Evolutionary conservation across 2,113 vertebrate genomes (phyloP), one percentile per base, ranked within the genome.

Genomic region (rabbit (Oryctolagus cuniculus)): DNA sequence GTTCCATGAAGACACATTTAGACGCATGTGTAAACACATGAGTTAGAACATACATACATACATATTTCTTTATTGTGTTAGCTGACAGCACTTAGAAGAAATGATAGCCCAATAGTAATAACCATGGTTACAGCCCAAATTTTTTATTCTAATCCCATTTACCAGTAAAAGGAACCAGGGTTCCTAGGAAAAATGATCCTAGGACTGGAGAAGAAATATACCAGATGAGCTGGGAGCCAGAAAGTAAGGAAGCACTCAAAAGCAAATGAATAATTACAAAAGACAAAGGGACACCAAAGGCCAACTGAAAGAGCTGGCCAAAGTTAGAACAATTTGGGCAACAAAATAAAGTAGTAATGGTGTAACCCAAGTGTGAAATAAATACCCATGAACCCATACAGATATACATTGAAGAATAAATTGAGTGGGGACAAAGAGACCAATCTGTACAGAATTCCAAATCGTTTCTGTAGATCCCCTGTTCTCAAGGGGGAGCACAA

Each of bases 181-280:
- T 3, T 90, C 24, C 11, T 90, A 92, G 81, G 38, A 27, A 77
- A 80, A 86, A 73, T 73, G 72, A 73, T 89, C 88, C 44, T 67
- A 67, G 34, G 25, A 84, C 13, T 82, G 24, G 69, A 64, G 29
- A 89, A 36, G 49, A 81, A 87, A 63, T 87, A 63, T 15, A 49
- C 2, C 29, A 64, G 29, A 86, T 75, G 19, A 83, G 49, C 44
- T 64, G 72, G 29, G 25, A 96, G 67, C 24, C 38, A 86, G 58
- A 31, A 86, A 88, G 53, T 15, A 69, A 82, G 55, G 49, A 38
- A 53, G 63, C 70, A 12, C 51, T n/a, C n/a, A 67, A 24, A n/a
- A 64, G 44, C 5, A 61, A 61, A 84, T 4, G 31, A 66, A 83
- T 55, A 34, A 29, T 31, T 58, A 16, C 17, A 16, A 13, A 13